Evolutionary conservation across 53 echinoderm and acorn worm species (phyloP), one percentile per base, ranked within the genome.

Genomic region (Apostichopus leukothele): DNA sequence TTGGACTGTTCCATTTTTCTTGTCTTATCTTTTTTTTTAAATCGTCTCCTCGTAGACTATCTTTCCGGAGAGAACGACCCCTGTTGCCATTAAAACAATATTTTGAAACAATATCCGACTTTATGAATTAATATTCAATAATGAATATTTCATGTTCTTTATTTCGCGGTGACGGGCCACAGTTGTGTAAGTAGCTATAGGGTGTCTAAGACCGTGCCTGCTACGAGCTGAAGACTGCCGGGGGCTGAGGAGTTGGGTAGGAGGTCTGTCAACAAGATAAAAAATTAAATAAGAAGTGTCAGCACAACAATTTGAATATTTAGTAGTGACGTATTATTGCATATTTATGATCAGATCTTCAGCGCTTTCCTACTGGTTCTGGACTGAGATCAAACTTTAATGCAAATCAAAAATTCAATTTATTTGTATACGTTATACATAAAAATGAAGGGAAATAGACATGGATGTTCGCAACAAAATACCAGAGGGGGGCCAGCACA

Each of bases 1-100:
- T 71, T 71, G 71, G 71, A 71, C 71, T 71, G 71, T 71, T 71
- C 71, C 71, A 71, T 71, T 71, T 19, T 71, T 71, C 18, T 16
- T 71, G 6, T 71, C 18, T 71, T 71, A 63, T 71, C 20, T 71
- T 16, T 19, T 71, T 71, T 19, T 16, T 71, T 19, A 18, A 71
- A 71, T 71, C 71, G 71, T 19, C 71, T 16, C 71, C 71, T 71
- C 20, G 10, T n/a, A 16, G 71, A 16, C 71, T 19, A 19, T 71
- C 71, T 71, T 71, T 71, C 71, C 71, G 71, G 20, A n/a, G 71
- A 71, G n/a, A n/a, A 16, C 71, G 20, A 19, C 20, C 18, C 71
- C 18, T 18, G 71, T 19, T 71, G 71, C 71, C 71, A 71, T 71
- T 71, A 71, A 71, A 71, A 71, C 18, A 19, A 71, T 71, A 71